A percentile compares a stretch with the other conserved stretches of the same genome.
phyloP scores from a whole-genome alignment of 2,797 vertebrate genomes.

The Urosaurus nigricauda region DNA sequence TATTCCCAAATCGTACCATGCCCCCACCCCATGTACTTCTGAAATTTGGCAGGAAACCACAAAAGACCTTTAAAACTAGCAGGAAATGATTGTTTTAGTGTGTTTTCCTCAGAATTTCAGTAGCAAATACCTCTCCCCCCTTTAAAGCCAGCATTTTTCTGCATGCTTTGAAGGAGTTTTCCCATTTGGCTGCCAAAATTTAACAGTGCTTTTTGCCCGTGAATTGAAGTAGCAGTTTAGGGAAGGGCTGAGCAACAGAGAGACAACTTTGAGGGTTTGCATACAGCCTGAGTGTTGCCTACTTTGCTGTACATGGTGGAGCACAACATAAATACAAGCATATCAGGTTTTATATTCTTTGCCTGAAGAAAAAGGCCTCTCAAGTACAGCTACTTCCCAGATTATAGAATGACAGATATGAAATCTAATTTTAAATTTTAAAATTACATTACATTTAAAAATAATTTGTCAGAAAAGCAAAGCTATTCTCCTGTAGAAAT shows the following conservation, averaged over 20 bases:
- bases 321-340: constrained; percentile 2
- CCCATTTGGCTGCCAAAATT: too few relatives aligned
- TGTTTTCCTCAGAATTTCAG: not conserved
- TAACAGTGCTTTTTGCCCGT: too few relatives aligned
- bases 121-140: not conserved
- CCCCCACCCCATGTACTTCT: not conserved
- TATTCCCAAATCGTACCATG: too few relatives aligned
- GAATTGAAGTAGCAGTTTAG: too few relatives aligned
- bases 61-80: not conserved
- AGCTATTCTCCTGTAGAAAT: not conserved
- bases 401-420: not conserved
- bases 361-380: constrained; percentile 59
- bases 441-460: too few relatives aligned
- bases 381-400: constrained; percentile 2
- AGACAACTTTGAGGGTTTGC: too few relatives aligned
- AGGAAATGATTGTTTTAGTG: not conserved
- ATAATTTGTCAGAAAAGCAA: not conserved
- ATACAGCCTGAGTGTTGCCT: not conserved
- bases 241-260: too few relatives aligned
- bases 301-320: not conserved
- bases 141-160: not conserved
- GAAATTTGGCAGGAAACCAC: not conserved
- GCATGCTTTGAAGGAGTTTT: too few relatives aligned
- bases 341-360: constrained; percentile 59
- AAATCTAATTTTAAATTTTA: constrained; percentile 23